Conservation (phyloP, 92 coral and sea anemone genomes). For the Epizoanthus fatuus region DNA sequence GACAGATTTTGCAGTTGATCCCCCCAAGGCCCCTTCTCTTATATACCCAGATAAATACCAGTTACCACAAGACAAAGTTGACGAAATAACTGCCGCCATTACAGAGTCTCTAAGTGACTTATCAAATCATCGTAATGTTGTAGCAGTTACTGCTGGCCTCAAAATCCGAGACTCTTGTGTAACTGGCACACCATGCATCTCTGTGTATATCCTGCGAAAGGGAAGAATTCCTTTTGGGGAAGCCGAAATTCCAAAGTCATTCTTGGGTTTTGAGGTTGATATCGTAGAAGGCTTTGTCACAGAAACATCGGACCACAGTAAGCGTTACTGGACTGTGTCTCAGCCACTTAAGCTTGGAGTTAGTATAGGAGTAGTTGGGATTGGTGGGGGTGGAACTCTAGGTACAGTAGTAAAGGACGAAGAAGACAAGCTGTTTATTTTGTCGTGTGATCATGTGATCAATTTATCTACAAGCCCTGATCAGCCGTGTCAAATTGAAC, state of each 20-base stretch:
- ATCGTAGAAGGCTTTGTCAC: background rate
- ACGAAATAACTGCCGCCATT: background rate
- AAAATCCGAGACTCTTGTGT: background rate
- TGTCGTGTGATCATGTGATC: background rate
- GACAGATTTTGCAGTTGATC: background rate
- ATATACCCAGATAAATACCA: background rate
- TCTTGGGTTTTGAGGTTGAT: background rate
- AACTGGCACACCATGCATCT: background rate
- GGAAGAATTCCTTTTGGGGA: background rate
- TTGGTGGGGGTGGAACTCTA: too few species aligned
- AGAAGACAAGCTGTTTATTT: too few species aligned
- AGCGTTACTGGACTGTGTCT: background rate
- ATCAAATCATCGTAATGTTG: background rate
- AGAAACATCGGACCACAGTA: background rate
- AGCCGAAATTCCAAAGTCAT: background rate
- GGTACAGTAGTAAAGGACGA: too few species aligned
- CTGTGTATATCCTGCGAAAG: background rate
- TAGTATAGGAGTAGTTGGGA: background rate
- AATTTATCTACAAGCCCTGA: too few species aligned
- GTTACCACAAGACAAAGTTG: background rate
- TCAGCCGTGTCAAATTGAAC: too few species aligned
- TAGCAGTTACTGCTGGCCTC: background rate
- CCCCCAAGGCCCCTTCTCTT: background rate
- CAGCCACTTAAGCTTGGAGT: background rate
- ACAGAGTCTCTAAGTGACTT: background rate